phyloP scores from a whole-genome alignment of 2,888 invertebrate species.

The Hydriomena furcata region DNA sequence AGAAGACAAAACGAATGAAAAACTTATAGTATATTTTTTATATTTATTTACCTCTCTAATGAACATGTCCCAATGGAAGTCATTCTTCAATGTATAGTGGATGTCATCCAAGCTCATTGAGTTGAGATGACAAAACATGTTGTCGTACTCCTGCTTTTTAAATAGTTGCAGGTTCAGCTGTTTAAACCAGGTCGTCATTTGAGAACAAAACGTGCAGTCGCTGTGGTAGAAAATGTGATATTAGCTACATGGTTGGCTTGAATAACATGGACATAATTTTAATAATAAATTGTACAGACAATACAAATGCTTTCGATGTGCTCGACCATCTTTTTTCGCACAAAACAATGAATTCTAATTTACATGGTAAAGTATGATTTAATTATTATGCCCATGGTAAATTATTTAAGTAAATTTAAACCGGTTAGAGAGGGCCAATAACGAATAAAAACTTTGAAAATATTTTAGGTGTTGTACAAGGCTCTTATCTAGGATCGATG shows the following conservation, averaged over 20 bases:
- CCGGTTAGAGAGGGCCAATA: too few species aligned
- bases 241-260: too few species aligned
- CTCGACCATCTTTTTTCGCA: too few species aligned
- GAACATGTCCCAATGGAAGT: slow-evolving; percentile 84
- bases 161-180: slow-evolving; percentile 82
- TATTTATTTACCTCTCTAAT: slow-evolving; percentile 65
- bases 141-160: slow-evolving; percentile 79
- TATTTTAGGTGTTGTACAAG: too few species aligned
- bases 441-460: too few species aligned
- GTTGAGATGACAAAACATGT: slow-evolving; percentile 72
- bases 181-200: slow-evolving; percentile 77
- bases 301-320: background rate
- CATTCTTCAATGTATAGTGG: slow-evolving; percentile 63
- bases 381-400: too few species aligned
- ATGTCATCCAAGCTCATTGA: slow-evolving; percentile 65
- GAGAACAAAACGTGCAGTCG: slow-evolving; percentile 73
- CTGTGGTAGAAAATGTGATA: slow-evolving; percentile 43
- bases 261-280: background rate
- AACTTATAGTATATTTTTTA: too few species aligned
- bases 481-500: too few species aligned
- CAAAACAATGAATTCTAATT: too few species aligned
- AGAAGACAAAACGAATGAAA: too few species aligned
- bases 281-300: background rate
- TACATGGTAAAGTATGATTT: too few species aligned
- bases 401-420: too few species aligned